Evolutionary conservation across 2,888 invertebrate genomes (phyloP).

Genomic region (Pachydiplax longipennis): DNA sequence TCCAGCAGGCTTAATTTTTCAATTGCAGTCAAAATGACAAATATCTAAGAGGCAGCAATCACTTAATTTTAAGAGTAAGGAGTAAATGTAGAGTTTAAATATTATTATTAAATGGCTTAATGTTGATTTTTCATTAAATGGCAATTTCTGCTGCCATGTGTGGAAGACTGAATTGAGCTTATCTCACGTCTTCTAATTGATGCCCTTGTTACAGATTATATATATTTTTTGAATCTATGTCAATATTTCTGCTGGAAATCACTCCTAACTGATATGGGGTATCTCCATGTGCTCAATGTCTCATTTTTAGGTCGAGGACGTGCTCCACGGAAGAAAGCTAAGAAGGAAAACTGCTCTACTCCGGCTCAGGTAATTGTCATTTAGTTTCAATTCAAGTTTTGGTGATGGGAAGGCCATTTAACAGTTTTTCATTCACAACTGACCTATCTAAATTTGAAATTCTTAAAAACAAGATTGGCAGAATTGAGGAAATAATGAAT

Average conservation of each 20-base stretch:
- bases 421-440: too few species aligned
- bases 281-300: slow-evolving; percentile 48
- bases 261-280: slow-evolving; percentile 47
- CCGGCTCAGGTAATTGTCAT: slow-evolving; percentile 1
- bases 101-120: background rate
- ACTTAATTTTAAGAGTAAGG: background rate
- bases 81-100: background rate
- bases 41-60: background rate
- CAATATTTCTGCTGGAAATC: slow-evolving; percentile 34
- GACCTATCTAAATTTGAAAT: too few species aligned
- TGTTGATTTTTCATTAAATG: background rate
- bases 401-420: background rate
- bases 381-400: background rate
- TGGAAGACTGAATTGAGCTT: background rate
- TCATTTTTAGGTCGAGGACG: slow-evolving; percentile 53
- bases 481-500: too few species aligned
- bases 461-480: too few species aligned
- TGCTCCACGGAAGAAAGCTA: slow-evolving; percentile 54
- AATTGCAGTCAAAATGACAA: background rate
- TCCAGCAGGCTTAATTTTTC: slow-evolving; percentile 26
- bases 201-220: background rate
- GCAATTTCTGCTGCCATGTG: background rate
- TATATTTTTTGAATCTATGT: slow-evolving; percentile 5
- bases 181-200: background rate
- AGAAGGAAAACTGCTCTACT: slow-evolving; percentile 48